Evolutionary conservation across 1,140 invertebrate genomes (phyloP).

Genomic region (Calephelis nemesis): DNA sequence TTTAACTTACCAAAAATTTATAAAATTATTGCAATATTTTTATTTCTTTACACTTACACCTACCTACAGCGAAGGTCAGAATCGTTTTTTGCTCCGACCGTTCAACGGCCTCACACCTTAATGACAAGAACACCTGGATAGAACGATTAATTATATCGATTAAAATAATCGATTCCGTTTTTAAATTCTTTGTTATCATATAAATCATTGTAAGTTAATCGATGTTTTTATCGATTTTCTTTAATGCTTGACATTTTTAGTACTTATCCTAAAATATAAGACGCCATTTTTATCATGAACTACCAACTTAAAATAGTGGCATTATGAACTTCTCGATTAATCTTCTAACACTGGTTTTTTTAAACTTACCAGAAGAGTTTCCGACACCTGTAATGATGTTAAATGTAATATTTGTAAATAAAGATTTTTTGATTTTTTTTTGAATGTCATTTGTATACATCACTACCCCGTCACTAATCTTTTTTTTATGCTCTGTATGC

Average conservation of each 20-base stretch:
- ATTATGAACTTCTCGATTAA: no score
- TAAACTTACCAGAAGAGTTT: no score
- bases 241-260: constrained; percentile 13
- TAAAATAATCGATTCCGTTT: constrained; percentile 16
- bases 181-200: constrained; percentile 15
- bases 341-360: no score
- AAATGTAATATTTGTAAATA: no score
- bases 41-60: neutral
- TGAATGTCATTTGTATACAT: no score
- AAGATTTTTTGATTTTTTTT: no score
- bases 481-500: no score
- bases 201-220: constrained; percentile 14
- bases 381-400: no score
- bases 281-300: neutral
- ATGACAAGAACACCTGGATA: constrained; percentile 16
- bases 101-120: constrained; percentile 15
- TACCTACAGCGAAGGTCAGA: constrained; percentile 1
- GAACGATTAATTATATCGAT: constrained; percentile 18
- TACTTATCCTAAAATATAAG: constrained; percentile 1
- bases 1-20: neutral
- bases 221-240: constrained; percentile 9
- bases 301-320: no score
- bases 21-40: constrained; percentile 10
- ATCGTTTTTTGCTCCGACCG: constrained; percentile 14
- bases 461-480: no score